Evolutionary conservation across 2,888 invertebrate species (phyloP).

Genomic region (Mystacides longicornis): DNA sequence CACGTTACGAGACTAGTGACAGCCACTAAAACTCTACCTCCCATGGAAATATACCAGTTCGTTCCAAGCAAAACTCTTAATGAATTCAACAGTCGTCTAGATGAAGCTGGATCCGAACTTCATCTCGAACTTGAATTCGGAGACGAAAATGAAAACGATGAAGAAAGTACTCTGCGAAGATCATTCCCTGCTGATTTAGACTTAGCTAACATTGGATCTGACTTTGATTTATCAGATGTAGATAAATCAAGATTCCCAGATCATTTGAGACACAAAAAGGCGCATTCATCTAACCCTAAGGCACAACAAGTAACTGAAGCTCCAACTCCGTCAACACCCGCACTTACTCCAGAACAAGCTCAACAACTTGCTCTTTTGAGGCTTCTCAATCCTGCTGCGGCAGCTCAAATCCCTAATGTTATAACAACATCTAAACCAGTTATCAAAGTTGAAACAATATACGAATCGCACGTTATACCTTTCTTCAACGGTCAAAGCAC

Average conservation of each 20-base stretch:
- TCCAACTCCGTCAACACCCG: constrained; percentile 44
- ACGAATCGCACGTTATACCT: constrained; percentile 76
- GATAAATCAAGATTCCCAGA: constrained; percentile 55
- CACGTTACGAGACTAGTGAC: constrained; percentile 80
- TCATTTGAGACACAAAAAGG: constrained; percentile 45
- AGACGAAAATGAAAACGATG: constrained; percentile 64
- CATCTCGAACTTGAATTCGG: constrained; percentile 81
- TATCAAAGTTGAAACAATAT: constrained; percentile 67
- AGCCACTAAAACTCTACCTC: constrained; percentile 83
- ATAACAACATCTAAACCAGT: constrained; percentile 75
- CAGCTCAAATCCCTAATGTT: constrained; percentile 59
- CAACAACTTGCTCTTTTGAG: constrained; percentile 69
- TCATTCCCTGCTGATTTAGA: constrained; percentile 61
- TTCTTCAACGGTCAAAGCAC: constrained; percentile 69
- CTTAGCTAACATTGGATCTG: constrained; percentile 62
- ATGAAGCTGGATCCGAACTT: constrained; percentile 82
- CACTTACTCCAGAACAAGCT: constrained; percentile 61
- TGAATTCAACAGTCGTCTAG: constrained; percentile 80
- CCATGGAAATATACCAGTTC: constrained; percentile 80
- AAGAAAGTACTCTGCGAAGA: constrained; percentile 42
- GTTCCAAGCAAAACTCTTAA: constrained; percentile 79
- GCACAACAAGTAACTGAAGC: constrained; percentile 46
- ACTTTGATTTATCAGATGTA: constrained; percentile 63
- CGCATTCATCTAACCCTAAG: constrained; percentile 40
- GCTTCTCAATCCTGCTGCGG: constrained; percentile 61